Evolutionary conservation across 2,888 invertebrate genomes (phyloP), one percentile per base, ranked within the genome.

Genomic region (Drosophila neutralis): DNA sequence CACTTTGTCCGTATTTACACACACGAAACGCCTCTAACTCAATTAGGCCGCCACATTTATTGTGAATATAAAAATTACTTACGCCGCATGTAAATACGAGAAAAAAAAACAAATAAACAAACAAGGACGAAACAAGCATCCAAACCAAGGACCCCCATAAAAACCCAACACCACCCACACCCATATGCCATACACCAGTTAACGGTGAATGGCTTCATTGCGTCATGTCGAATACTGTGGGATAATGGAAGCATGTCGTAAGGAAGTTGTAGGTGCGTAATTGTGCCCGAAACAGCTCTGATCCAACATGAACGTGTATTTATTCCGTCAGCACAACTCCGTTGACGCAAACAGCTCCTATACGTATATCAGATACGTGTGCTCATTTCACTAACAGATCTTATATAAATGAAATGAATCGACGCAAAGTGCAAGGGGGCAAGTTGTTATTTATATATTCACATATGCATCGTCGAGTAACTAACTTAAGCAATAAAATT

Each of bases 11-110:
- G 64, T 79, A 79, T 78, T 78, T 78, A 75, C 71, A 79, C 80
- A 79, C 70, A 64, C 67, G 77, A 71, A 71, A 62, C 77, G 77
- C 76, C 78, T 62, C 67, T 49, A 80, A 78, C 78, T 68, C 78
- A 80, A 78, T 79, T 78, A 80, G 67, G 54, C 61, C 48, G 71
- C 57, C 76, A 75, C 80, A 79, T 79, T 79, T 75, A 62, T 79
- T 79, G 71, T 75, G 79, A 79, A 75, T 79, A 78, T 75, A 59
- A 79, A 75, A 78, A 79, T 77, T 74, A 77, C 70, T 75, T 70
- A 52, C 70, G 63, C 51, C 70, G 80, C 76, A 78, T 79, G 78
- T 71, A 79, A 79, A 78, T 75, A 79, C 64, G 71, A 45, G 10
- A 62, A 56, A 59, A 35, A 76, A 76, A 18, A 4, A 38, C 21